phyloP scores from a whole-genome alignment of 2,113 vertebrate genomes.

The Anolis sagrei region DNA sequence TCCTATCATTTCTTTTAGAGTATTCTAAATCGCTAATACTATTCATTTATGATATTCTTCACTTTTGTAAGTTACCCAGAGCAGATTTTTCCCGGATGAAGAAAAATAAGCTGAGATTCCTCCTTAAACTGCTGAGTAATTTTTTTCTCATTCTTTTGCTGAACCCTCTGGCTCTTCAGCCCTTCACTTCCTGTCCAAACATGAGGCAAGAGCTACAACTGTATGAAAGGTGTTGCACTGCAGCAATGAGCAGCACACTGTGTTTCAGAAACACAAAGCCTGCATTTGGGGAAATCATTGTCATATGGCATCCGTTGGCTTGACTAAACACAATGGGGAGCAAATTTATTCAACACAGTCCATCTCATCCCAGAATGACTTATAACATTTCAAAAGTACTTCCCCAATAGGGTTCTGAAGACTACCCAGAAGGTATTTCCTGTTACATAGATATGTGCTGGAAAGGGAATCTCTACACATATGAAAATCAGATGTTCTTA shows the following conservation, averaged over 20 bases:
- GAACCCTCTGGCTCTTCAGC: not conserved
- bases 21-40: not conserved
- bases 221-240: not conserved
- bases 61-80: not conserved
- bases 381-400: not conserved
- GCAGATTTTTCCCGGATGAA: not conserved
- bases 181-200: not conserved
- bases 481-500: not conserved
- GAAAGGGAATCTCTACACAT: not conserved
- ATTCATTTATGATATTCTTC: not conserved
- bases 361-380: not conserved
- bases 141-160: not conserved
- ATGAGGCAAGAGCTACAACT: not conserved
- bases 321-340: not conserved
- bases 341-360: not conserved
- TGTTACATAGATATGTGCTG: not conserved
- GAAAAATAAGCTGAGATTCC: not conserved
- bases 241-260: accelerated
- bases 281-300: accelerated
- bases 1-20: not conserved
- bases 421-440: not conserved
- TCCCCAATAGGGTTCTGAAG: not conserved
- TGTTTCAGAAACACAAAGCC: accelerated
- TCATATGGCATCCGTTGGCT: not conserved
- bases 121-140: not conserved